Base-by-base conservation (phyloP, 2,888 invertebrate genomes). In the Celastrina argiolus region DNA sequence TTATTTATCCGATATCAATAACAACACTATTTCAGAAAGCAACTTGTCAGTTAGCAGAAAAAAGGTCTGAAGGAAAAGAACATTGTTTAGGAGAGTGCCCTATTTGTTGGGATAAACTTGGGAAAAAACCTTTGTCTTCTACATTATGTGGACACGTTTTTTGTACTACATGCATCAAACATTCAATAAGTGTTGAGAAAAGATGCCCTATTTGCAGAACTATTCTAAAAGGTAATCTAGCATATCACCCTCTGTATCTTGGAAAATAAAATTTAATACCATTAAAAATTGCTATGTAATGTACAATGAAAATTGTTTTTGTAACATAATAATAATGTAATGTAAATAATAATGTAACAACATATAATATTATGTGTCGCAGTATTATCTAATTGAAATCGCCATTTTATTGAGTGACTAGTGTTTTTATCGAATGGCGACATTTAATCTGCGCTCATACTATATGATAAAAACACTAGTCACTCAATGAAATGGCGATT, bases 131-230 rank as follows among this genome's bases (percentile, higher is more conserved):
- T 41, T 70, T 85, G 69, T 82, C 80, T 64, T 84, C 87, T 56
- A 88, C 87, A 8, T 84, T 78, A 72, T 88, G 87, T 77, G 87
- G 87, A 3, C 87, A 88, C 75, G 82, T 87, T 0, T 88, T 75
- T 69, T 88, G 87, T 68, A 65, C 77, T 10, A 69, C 69, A 58
- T 88, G 87, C 69, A 68, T 87, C 41, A 69, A 81, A 70, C 66
- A 69, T 34, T 74, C 78, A 64, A 66, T 85, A 3, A 69, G 72
- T 69, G 2, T 69, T 34, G 75, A 79, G 42, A 81, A 80, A 51
- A 78, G 69, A 67, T 88, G 87, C 63, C 87, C 87, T 8, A 83
- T 81, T 26, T 88, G 87, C 66, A 78, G 87, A 68, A 67, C 70
- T 61, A 12, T 41, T 14, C 73, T 87, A 42, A 81, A 72, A 73